Percentiles rank a stretch among this genome's conserved stretches.
These are phyloP conservation scores for Semotilus atromaculatus DNA, from an alignment of 2,797 vertebrate species.

Conservation along the genomic window DNA sequence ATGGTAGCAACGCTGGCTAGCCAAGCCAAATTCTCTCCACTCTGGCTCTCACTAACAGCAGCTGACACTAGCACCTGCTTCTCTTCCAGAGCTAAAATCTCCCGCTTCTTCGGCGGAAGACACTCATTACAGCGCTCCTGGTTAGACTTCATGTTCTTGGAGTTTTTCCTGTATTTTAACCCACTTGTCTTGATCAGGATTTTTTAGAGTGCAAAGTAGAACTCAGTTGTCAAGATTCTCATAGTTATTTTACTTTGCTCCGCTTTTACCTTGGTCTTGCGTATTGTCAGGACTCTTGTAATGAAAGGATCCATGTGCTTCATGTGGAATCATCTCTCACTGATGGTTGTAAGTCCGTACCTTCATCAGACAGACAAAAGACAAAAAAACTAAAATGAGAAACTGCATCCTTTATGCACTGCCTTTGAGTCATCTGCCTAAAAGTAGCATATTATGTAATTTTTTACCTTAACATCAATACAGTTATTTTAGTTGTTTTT, in stretches of 20 bases:
- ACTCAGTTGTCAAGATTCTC: constrained; percentile 9
- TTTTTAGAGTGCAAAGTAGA: constrained; percentile 18
- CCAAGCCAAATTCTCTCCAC: constrained; percentile 92
- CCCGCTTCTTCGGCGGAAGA: constrained; percentile 97
- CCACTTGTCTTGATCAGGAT: constrained; percentile 45
- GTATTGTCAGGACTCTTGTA: constrained; percentile 69
- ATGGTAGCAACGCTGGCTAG: constrained; percentile 85
- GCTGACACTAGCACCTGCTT: constrained; percentile 81
- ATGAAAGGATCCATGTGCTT: constrained; percentile 86
- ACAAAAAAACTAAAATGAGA: constrained; percentile 5
- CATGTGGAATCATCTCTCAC: constrained; percentile 98
- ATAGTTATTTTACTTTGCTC: constrained; percentile 47
- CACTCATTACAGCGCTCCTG: constrained; percentile 98
- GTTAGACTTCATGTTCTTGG: constrained; percentile 92
- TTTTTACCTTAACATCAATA: neutral
- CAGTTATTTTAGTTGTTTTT: too few species aligned
- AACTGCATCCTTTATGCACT: neutral
- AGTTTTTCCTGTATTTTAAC: constrained; percentile 37
- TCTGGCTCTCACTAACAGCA: constrained; percentile 83
- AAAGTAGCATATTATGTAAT: neutral
- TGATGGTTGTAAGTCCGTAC: constrained; percentile 73
- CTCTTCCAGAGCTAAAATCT: constrained; percentile 93
- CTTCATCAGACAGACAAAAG: constrained; percentile 66
- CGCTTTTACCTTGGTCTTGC: constrained; percentile 2
- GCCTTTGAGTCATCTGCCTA: neutral